phyloP scores from a whole-genome alignment of 2,888 invertebrate genomes.

The Tinea semifulvella region DNA sequence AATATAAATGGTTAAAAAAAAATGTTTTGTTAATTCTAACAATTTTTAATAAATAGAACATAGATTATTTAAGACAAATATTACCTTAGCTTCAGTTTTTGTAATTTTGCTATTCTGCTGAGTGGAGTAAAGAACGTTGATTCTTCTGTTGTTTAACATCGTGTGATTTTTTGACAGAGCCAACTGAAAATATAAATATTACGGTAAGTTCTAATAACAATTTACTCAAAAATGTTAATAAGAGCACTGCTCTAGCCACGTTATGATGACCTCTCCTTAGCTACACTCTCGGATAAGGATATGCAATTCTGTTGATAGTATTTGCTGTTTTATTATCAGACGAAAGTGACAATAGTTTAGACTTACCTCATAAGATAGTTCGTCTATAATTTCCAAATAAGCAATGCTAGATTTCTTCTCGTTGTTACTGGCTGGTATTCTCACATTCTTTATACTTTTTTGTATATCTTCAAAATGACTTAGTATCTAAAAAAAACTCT shows the following conservation, averaged over 20 bases:
- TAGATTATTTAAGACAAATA: too few species aligned
- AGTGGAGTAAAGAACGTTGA: slow-evolving; percentile 51
- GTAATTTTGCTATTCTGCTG: slow-evolving; percentile 46
- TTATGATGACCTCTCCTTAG: too few species aligned
- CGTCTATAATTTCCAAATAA: slow-evolving; percentile 46
- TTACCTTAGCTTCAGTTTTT: slow-evolving; percentile 48
- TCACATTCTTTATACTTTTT: slow-evolving; percentile 39
- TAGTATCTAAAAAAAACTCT: slow-evolving; percentile 34
- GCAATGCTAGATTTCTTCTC: slow-evolving; percentile 46
- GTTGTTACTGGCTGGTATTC: slow-evolving; percentile 38
- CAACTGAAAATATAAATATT: slow-evolving; percentile 32
- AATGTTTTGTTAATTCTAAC: too few species aligned
- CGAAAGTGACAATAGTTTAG: too few species aligned
- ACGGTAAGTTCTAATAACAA: too few species aligned
- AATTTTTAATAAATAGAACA: too few species aligned
- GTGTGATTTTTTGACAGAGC: slow-evolving; percentile 58
- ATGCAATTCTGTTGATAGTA: too few species aligned
- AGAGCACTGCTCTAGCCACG: too few species aligned
- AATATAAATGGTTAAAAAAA: too few species aligned
- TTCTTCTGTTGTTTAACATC: slow-evolving; percentile 48
- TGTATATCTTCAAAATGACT: slow-evolving; percentile 45
- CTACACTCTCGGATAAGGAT: too few species aligned
- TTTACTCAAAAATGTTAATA: too few species aligned
- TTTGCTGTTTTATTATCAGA: too few species aligned
- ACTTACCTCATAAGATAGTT: slow-evolving; percentile 48